Evolutionary conservation across 2,797 vertebrate species (phyloP).

Genomic region (Coregonus suidteri): DNA sequence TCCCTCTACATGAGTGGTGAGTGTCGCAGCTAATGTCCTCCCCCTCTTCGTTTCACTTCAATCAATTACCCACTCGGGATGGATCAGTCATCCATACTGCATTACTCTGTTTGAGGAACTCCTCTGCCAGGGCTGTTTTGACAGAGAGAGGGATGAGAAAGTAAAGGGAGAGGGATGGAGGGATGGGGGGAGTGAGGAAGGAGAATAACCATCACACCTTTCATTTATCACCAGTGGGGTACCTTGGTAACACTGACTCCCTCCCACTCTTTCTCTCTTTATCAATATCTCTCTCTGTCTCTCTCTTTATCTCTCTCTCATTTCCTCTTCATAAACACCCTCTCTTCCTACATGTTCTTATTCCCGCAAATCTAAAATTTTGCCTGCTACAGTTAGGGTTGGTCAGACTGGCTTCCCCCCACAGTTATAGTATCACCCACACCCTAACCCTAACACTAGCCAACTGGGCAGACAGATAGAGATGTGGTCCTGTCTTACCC

Average conservation of each 20-base stretch:
- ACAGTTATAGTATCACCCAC: neutral
- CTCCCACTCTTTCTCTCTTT: neutral
- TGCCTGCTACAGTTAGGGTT: neutral
- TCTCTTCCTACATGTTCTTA: neutral
- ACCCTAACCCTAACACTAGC: neutral
- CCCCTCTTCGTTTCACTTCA: neutral
- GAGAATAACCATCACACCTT: conserved; percentile 13
- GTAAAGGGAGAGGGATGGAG: conserved; percentile 3
- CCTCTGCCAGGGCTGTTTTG: conserved; percentile 22
- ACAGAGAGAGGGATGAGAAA: neutral
- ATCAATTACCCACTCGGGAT: conserved; percentile 7
- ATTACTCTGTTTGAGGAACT: conserved; percentile 16
- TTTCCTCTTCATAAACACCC: neutral
- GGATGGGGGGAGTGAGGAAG: neutral
- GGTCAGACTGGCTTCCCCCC: neutral
- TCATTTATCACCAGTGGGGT: conserved; percentile 21
- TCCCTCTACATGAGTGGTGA: conserved; percentile 7
- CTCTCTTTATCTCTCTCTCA: neutral
- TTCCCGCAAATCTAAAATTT: neutral
- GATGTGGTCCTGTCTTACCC: neutral
- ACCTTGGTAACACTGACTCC: conserved; percentile 21
- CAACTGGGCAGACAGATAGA: neutral
- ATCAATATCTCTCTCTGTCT: neutral
- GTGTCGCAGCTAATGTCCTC: conserved; percentile 10
- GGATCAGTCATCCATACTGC: conserved; percentile 15